These are phyloP conservation scores for Botia kubotai DNA, from an alignment of 2,797 vertebrate genomes.

Conservation along the genomic window DNA sequence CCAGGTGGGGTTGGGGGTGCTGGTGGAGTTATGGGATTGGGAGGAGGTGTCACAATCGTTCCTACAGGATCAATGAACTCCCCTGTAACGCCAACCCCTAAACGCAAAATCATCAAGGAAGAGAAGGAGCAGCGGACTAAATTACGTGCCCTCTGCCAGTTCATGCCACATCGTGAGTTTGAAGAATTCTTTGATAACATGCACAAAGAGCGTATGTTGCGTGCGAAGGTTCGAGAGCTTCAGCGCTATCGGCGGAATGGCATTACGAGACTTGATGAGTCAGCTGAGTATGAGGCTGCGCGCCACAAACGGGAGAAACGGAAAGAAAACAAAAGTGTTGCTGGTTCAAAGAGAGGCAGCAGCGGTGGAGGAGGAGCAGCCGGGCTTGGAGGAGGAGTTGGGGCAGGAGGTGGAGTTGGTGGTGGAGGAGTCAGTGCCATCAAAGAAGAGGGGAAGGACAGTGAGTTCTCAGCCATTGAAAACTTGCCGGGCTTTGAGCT, in stretches of 20 bases:
- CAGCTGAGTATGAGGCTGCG: constrained; percentile 92
- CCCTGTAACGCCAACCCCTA: constrained; percentile 67
- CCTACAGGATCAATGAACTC: constrained; percentile 45
- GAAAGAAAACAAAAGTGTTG: constrained; percentile 89
- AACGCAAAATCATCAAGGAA: constrained; percentile 93
- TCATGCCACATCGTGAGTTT: constrained; percentile 94
- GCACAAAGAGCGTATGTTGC: constrained; percentile 91
- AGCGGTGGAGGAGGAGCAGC: constrained; percentile 69
- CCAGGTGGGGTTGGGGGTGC: constrained; percentile 55
- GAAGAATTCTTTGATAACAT: constrained; percentile 97
- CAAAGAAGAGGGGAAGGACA: constrained; percentile 89
- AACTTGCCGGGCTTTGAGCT: constrained; percentile 92
- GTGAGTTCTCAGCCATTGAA: constrained; percentile 93
- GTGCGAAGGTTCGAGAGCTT: constrained; percentile 93
- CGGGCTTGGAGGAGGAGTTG: constrained; percentile 75
- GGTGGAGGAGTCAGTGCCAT: constrained; percentile 72
- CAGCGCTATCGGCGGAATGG: constrained; percentile 94
- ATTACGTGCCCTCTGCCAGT: constrained; percentile 91
- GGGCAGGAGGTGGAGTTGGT: constrained; percentile 61
- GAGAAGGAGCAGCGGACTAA: constrained; percentile 91
- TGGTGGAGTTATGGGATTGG: constrained; percentile 32
- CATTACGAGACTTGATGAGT: constrained; percentile 92
- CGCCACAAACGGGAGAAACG: constrained; percentile 94
- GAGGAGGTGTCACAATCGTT: constrained; percentile 63
- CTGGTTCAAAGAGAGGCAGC: constrained; percentile 80